Conservation (phyloP, 2,888 invertebrate genomes). For the Colletes collaris region DNA sequence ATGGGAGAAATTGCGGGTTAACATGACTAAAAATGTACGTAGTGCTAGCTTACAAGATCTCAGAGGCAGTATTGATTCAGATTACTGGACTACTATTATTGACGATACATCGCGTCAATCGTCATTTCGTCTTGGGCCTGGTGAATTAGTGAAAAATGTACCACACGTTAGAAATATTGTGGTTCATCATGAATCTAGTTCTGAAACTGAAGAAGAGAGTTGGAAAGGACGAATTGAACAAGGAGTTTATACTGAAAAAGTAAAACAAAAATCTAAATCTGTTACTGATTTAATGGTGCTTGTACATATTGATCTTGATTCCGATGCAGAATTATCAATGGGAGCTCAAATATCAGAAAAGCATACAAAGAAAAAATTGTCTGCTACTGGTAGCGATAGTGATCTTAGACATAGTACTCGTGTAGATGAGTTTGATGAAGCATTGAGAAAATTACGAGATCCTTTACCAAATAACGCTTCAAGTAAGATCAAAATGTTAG, state of each 20-base stretch:
- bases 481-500: slow-evolving; percentile 63
- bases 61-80: slow-evolving; percentile 86
- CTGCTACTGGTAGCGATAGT: slow-evolving; percentile 85
- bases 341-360: slow-evolving; percentile 79
- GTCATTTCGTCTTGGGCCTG: slow-evolving; percentile 79
- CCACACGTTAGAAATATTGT: slow-evolving; percentile 60
- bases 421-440: slow-evolving; percentile 85
- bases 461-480: slow-evolving; percentile 55
- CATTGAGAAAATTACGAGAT: slow-evolving; percentile 82
- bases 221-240: slow-evolving; percentile 86
- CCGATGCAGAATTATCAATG: slow-evolving; percentile 85
- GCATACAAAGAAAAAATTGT: slow-evolving; percentile 73
- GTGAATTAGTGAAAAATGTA: slow-evolving; percentile 76
- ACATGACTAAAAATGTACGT: slow-evolving; percentile 81
- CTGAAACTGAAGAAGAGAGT: slow-evolving; percentile 87
- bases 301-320: slow-evolving; percentile 87
- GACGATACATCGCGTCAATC: slow-evolving; percentile 71
- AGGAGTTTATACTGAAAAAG: slow-evolving; percentile 86
- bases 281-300: slow-evolving; percentile 88
- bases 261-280: slow-evolving; percentile 87
- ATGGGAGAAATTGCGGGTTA: slow-evolving; percentile 89
- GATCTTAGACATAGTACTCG: slow-evolving; percentile 84
- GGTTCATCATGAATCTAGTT: slow-evolving; percentile 83
- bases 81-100: slow-evolving; percentile 76
- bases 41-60: slow-evolving; percentile 85